phyloP scores from a whole-genome alignment of 2,888 invertebrate genomes.

The Anthrax anthrax region DNA sequence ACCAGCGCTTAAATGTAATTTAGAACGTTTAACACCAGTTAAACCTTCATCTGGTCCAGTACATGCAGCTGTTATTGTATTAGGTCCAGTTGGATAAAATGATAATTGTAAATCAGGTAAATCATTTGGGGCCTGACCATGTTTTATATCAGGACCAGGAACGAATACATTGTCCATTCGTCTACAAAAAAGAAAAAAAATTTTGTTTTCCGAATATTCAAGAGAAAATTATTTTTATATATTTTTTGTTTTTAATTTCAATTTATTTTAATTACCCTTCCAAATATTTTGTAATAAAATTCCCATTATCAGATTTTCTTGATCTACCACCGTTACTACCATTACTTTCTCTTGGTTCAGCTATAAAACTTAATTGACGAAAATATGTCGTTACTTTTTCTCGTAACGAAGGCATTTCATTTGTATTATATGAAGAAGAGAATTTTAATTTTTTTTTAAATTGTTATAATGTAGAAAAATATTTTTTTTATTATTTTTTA shows the following conservation, averaged over 20 bases:
- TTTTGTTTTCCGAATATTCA: not conserved
- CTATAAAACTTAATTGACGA: conserved; percentile 52
- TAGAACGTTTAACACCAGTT: conserved; percentile 52
- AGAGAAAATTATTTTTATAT: not conserved
- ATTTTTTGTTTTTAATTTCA: too few relatives aligned
- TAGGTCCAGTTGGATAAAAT: conserved; percentile 37
- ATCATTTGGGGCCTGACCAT: conserved; percentile 57
- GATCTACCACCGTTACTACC: conserved; percentile 17
- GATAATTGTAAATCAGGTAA: conserved; percentile 47
- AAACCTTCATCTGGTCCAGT: conserved; percentile 75
- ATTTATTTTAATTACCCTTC: too few relatives aligned
- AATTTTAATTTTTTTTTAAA: too few relatives aligned
- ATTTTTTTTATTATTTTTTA: too few relatives aligned
- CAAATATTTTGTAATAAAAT: conserved; percentile 54
- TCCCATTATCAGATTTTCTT: conserved; percentile 38
- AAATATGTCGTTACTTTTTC: conserved; percentile 58
- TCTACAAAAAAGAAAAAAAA: conserved; percentile 16
- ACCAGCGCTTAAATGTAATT: conserved; percentile 51
- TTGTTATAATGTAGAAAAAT: too few relatives aligned
- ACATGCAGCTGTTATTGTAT: conserved; percentile 52
- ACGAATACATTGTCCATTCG: conserved; percentile 29
- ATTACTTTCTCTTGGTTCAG: conserved; percentile 39
- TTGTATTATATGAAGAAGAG: too few relatives aligned
- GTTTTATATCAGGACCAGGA: conserved; percentile 38
- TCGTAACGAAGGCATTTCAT: conserved; percentile 49